Base-by-base conservation (phyloP, 1,140 invertebrate genomes). In the Sycophaga agraensis region DNA sequence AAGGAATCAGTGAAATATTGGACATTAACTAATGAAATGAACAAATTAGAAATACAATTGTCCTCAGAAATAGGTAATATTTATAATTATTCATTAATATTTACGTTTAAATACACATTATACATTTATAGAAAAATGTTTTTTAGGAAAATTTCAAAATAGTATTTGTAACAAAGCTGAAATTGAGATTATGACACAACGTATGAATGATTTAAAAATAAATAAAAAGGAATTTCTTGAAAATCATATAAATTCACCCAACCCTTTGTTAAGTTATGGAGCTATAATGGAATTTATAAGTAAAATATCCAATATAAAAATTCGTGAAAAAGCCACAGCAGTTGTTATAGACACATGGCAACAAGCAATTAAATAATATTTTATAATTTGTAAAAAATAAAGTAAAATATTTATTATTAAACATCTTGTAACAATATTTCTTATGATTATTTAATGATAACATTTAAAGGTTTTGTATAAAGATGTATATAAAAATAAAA, bases 211-310 rank as follows among this genome's bases (percentile, higher is more conserved):
- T 17, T 59, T 74, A 37, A 72, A 74, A 59, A 26, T 19, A 2
- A 62, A 71, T 5, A 72, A 69, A 43, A 70, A 69, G 28, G 56
- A 73, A 21, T 73, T 78, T 51, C 40, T 68, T 2, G 67, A 74
- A 11, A 55, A 72, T 21, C 37, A 72, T 21, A 55, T 76, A 24
- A 69, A 62, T 26, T 59, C 68, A 1, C 79, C 78, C 24, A 71
- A 70, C 66, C 77, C 77, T 8, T 57, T 73, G 12, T 55, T 73
- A 2, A 63, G 66, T 63, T 76, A 74, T 42, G 60, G 64, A 1
- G 67, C 62, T 24, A 69, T 71, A 12, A 66, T 64, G 39, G 65
- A 74, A 50, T 69, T 80, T n/a, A 57, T 60, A 11, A 50, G n/a
- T 34, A 69, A 72, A 59, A 58, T 79, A 12, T 12, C 14, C 0